Conservation (phyloP, 2,113 vertebrate species). For the Morone chrysops region DNA sequence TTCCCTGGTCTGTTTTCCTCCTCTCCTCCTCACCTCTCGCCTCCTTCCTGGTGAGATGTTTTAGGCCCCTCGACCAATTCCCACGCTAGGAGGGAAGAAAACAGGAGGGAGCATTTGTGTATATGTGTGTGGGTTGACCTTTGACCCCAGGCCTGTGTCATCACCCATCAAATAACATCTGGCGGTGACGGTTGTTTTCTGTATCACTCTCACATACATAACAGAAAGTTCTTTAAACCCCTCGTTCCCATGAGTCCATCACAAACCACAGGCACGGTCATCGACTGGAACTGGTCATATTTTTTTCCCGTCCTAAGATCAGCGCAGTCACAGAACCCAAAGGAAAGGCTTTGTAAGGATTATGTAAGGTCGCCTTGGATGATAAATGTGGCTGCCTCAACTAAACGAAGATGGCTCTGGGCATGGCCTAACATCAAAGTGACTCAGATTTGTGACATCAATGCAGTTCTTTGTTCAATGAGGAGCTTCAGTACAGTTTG, state of each 20-base stretch:
- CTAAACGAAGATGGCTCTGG: background rate
- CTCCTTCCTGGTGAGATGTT: conserved; percentile 76
- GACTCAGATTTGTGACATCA: background rate
- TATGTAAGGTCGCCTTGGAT: background rate
- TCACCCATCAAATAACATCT: conserved; percentile 70
- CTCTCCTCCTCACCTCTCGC: conserved; percentile 64
- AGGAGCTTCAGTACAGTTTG: background rate
- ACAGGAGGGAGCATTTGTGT: conserved; percentile 61
- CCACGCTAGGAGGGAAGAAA: conserved; percentile 76
- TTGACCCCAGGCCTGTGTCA: conserved; percentile 56
- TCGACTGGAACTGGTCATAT: conserved; percentile 1
- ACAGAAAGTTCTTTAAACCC: conserved; percentile 53
- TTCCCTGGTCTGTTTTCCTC: conserved; percentile 48
- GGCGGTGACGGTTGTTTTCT: conserved; percentile 52
- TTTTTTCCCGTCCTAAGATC: conserved; percentile 18
- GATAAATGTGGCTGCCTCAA: background rate
- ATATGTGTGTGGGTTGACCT: conserved; percentile 59
- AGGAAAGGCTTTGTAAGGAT: background rate
- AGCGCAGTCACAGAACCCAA: background rate
- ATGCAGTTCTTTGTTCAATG: background rate
- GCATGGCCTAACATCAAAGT: background rate
- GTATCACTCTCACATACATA: conserved; percentile 42
- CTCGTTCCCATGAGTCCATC: conserved; percentile 52
- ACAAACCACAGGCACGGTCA: background rate
- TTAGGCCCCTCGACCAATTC: conserved; percentile 65